These are phyloP conservation scores for Xestia rhomboidea DNA, from an alignment of 2,888 invertebrate species.

Conservation along the genomic window DNA sequence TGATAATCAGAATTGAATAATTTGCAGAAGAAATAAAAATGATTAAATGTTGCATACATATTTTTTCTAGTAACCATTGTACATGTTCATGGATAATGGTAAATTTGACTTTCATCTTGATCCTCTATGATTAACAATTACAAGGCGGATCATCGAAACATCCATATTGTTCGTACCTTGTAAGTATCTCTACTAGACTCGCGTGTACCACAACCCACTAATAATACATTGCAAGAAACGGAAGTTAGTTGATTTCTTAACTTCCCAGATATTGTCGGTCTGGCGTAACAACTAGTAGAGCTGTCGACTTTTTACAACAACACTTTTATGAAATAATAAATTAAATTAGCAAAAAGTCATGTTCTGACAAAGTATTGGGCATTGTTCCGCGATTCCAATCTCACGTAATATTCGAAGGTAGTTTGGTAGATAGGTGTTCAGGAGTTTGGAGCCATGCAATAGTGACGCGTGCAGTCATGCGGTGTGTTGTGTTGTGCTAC, in stretches of 20 bases:
- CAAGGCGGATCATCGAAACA: too few relatives aligned
- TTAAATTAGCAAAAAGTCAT: conserved; percentile 55
- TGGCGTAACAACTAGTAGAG: conserved; percentile 61
- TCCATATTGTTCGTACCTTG: too few relatives aligned
- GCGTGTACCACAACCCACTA: conserved; percentile 39
- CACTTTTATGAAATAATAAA: conserved; percentile 55
- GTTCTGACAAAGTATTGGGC: conserved; percentile 49
- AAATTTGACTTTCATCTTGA: too few relatives aligned
- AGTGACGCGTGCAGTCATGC: conserved; percentile 13
- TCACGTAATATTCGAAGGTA: conserved; percentile 64
- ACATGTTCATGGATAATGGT: too few relatives aligned
- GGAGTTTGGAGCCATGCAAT: not conserved
- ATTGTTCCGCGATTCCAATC: conserved; percentile 61
- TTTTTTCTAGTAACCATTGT: too few relatives aligned
- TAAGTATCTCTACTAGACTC: conserved; percentile 13
- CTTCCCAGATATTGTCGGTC: conserved; percentile 69
- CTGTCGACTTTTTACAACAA: conserved; percentile 53
- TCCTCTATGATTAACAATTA: too few relatives aligned
- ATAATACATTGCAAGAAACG: conserved; percentile 54
- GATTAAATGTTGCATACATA: not conserved
- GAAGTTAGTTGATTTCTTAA: conserved; percentile 64
- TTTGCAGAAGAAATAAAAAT: not conserved
- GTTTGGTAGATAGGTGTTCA: not conserved
- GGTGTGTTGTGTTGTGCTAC: not conserved
- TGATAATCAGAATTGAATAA: conserved; percentile 13